Base-by-base conservation (phyloP, 2,888 invertebrate genomes). In the Ametastegia equiseti region DNA sequence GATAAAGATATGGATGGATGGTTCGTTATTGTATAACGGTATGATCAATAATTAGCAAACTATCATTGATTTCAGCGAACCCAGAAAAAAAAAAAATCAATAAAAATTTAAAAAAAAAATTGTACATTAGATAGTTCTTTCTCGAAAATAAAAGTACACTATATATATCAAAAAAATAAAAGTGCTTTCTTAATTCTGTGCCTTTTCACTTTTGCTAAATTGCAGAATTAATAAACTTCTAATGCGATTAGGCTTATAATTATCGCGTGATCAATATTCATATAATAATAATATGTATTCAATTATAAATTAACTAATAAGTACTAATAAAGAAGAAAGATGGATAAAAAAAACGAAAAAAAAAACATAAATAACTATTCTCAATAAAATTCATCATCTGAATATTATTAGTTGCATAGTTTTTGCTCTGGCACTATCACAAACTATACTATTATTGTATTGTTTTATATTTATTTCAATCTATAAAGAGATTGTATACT, bases 161-260 rank as follows among this genome's bases (percentile, higher is more conserved):
- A 79, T 84, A 82, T 80, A 42, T 77, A 77, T 75, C 81, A 83
- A 82, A 83, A 78, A 84, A 84, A 84, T 83, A 86, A 83, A 87
- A 89, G 88, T 90, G 88, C 90, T 89, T 88, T 90, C 87, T 90
- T 88, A 88, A 89, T 90, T 89, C 86, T 86, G 89, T 90, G 89
- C 89, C 90, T 90, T 88, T 85, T 86, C 83, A 86, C 85, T 84
- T 80, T 81, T 82, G 85, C 83, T 78, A 78, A 78, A 78, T 78
- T 60, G 60, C 78, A 78, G 60, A 78, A 84, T 83, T 82, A 82
- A 82, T 80, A 80, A 79, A 7, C n/a, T 77, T 75, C 67, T 42
- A 47, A 81, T 69, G 82, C 79, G 73, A 83, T 71, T 47, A 63
- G 60, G 78, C 78, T 78, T 50, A 36, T 15, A 42, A 27, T 27